These are phyloP conservation scores for Boulengeromyrus knoepffleri DNA, from an alignment of 2,113 vertebrate species.

Conservation along the genomic window DNA sequence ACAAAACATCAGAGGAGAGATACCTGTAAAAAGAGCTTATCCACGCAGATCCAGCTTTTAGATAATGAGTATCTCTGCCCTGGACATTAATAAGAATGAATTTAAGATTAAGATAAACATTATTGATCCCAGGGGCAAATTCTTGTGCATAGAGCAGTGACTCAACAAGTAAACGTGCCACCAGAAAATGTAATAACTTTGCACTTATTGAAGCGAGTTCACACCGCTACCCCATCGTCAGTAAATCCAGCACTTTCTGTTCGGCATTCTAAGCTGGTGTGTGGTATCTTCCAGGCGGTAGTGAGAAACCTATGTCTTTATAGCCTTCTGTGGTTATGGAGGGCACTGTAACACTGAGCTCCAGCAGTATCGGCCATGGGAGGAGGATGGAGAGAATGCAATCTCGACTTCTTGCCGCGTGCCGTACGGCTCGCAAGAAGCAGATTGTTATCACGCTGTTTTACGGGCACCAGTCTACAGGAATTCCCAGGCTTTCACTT, in stretches of 20 bases:
- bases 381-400: neutral
- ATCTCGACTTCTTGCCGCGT: neutral
- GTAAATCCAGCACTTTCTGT: neutral
- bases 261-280: neutral
- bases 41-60: neutral
- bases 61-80: neutral
- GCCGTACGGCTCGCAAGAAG: neutral
- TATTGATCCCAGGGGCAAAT: neutral
- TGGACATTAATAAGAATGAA: neutral
- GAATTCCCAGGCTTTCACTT: neutral
- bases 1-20: neutral
- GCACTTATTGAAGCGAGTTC: neutral
- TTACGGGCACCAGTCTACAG: neutral
- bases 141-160: neutral
- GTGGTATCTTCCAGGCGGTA: neutral
- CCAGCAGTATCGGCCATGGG: neutral
- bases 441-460: neutral
- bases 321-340: neutral
- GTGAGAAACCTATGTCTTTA: constrained; percentile 6
- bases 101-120: neutral
- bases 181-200: neutral
- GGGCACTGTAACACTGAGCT: neutral
- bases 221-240: neutral
- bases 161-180: neutral
- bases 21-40: neutral